Base-by-base conservation (phyloP, 2,797 vertebrate genomes). In the Myotis planiceps region DNA sequence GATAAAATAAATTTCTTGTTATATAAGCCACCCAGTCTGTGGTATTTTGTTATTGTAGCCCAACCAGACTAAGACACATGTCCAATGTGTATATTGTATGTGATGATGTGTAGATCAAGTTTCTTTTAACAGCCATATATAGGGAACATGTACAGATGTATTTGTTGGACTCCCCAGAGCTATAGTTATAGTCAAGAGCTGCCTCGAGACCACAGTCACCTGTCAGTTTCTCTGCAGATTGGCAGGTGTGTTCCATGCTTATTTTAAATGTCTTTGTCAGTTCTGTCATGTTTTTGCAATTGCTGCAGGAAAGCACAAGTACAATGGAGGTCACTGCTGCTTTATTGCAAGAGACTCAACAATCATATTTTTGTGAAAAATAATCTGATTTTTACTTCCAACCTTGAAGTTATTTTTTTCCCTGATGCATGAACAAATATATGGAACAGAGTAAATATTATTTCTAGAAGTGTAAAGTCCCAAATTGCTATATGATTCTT, bases 331-430 rank as follows among this genome's bases (percentile, higher is more conserved):
- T 80, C 76, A 68, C 13, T 75, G 47, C 32, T 80, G 29, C 27
- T 96, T 96, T 72, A 96, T 82, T 85, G 34, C 53, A 90, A 88
- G 74, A 93, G 32, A 23, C 25, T 82, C 27, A 90, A 42, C 23
- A 19, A 51, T 87, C 49, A 84, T 76, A 47, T 80, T 92, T 92
- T 89, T 68, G 32, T 58, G 49, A 55, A 47, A 60, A 93, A 95
- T 60, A 79, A 92, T 83, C 68, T 94, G 58, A 75, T 55, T 93
- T 94, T 85, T 75, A 65, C n/a, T 60, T 23, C 4, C 21, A 79
- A 78, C 47, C 51, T 90, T 96, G 58, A 89, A 94, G 90, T 96
- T 82, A 86, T 86, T 78, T 95, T 83, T 94, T 94, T 93, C 23
- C 34, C 86, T 83, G 51, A 86, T 34, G 82, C 16, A 42, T 71